phyloP scores from a whole-genome alignment of 2,888 invertebrate species.

The Thumatha senex region DNA sequence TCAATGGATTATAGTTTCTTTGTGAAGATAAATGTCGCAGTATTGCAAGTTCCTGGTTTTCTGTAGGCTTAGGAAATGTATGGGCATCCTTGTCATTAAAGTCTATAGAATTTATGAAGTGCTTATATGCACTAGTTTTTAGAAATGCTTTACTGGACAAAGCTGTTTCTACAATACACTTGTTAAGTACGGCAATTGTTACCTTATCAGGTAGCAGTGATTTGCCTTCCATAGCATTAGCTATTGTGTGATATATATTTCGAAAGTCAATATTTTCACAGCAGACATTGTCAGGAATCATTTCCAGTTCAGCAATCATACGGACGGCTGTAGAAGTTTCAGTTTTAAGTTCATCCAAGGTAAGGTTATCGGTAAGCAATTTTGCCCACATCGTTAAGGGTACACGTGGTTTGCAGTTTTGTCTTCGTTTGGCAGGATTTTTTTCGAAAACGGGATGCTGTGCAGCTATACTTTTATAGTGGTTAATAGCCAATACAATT shows the following conservation, averaged over 20 bases:
- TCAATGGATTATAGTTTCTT: slow-evolving; percentile 62
- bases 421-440: background rate
- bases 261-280: slow-evolving; percentile 60
- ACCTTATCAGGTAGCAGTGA: slow-evolving; percentile 44
- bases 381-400: slow-evolving; percentile 65
- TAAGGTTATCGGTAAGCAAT: slow-evolving; percentile 50
- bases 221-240: slow-evolving; percentile 71
- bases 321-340: slow-evolving; percentile 60
- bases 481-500: slow-evolving; percentile 48
- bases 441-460: slow-evolving; percentile 23
- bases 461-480: slow-evolving; percentile 47
- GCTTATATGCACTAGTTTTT: slow-evolving; percentile 38
- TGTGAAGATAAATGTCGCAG: slow-evolving; percentile 52
- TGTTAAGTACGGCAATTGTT: slow-evolving; percentile 46
- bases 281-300: slow-evolving; percentile 45
- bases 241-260: slow-evolving; percentile 59
- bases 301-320: slow-evolving; percentile 67
- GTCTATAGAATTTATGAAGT: slow-evolving; percentile 46
- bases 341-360: slow-evolving; percentile 54
- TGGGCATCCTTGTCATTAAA: slow-evolving; percentile 41
- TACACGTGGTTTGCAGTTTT: slow-evolving; percentile 26
- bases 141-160: slow-evolving; percentile 59
- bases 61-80: slow-evolving; percentile 44
- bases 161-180: slow-evolving; percentile 65
- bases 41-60: slow-evolving; percentile 44